A percentile compares a stretch with the other conserved stretches of the same genome.
phyloP scores from a whole-genome alignment of 35 echinoderm and acorn worm species.

The Ptychodera flava region DNA sequence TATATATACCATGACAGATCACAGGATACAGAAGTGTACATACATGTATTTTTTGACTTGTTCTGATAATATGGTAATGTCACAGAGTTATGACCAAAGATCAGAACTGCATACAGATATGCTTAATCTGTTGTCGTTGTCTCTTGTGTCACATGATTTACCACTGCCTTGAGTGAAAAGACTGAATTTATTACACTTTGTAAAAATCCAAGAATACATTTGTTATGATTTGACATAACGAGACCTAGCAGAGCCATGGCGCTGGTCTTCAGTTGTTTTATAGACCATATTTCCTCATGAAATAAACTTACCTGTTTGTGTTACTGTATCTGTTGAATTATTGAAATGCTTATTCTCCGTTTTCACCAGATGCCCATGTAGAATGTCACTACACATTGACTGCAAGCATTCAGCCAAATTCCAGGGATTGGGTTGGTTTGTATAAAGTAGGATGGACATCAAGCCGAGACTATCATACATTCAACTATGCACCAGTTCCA shows the following conservation, averaged over 20 bases:
- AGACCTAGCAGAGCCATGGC: no score
- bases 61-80: neutral
- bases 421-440: slow-evolving; percentile 79
- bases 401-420: slow-evolving; percentile 46
- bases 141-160: no score
- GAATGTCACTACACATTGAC: slow-evolving; percentile 86
- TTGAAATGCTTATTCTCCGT: no score
- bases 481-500: slow-evolving; percentile 77
- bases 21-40: neutral
- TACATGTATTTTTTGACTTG: neutral
- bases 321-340: no score
- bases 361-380: slow-evolving; percentile 49
- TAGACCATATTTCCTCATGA: no score
- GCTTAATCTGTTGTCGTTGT: neutral
- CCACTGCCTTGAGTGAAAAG: no score
- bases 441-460: slow-evolving; percentile 97
- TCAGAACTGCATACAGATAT: neutral
- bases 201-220: no score
- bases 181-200: no score
- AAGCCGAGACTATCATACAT: slow-evolving; percentile 67
- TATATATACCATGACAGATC: neutral
- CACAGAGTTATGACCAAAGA: neutral
- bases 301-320: no score
- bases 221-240: no score
- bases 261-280: no score